phyloP scores from a whole-genome alignment of 2,113 vertebrate species.

The Pseudonaja textilis region DNA sequence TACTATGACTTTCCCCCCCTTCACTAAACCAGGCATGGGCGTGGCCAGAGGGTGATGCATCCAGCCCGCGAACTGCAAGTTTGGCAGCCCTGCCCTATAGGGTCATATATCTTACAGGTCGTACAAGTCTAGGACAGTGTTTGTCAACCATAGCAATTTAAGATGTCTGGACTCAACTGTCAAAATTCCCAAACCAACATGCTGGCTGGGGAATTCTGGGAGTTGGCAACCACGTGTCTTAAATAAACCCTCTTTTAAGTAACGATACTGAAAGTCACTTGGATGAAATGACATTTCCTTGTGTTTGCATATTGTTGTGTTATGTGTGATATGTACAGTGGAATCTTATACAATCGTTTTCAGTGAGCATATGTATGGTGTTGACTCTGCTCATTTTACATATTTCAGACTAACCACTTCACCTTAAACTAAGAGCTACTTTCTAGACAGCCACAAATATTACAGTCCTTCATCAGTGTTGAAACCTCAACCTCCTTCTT shows the following conservation, averaged over 20 bases:
- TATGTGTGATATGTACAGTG: constrained; percentile 8
- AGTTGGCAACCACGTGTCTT: not conserved
- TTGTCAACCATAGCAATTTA: not conserved
- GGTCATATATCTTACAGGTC: not conserved
- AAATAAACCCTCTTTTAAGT: not conserved
- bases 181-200: not conserved
- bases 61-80: too few relatives aligned
- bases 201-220: not conserved
- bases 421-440: constrained; percentile 25
- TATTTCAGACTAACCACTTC: constrained; percentile 52
- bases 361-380: constrained; percentile 9
- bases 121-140: not conserved
- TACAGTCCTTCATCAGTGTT: constrained; percentile 55
- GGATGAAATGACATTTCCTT: constrained; percentile 41
- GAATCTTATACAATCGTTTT: not conserved
- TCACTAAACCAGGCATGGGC: too few relatives aligned
- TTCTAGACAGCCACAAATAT: constrained; percentile 52
- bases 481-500: constrained; percentile 68
- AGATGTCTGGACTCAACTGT: not conserved
- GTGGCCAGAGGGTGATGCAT: too few relatives aligned
- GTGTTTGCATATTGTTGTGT: not conserved
- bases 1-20: too few relatives aligned
- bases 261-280: constrained; percentile 10
- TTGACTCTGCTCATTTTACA: constrained; percentile 38
- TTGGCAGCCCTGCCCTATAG: too few relatives aligned